A percentile compares a stretch with the other conserved stretches of the same genome.
Evolutionary conservation across 2,888 invertebrate genomes (phyloP).

Genomic region (Tortricodes alternella): DNA sequence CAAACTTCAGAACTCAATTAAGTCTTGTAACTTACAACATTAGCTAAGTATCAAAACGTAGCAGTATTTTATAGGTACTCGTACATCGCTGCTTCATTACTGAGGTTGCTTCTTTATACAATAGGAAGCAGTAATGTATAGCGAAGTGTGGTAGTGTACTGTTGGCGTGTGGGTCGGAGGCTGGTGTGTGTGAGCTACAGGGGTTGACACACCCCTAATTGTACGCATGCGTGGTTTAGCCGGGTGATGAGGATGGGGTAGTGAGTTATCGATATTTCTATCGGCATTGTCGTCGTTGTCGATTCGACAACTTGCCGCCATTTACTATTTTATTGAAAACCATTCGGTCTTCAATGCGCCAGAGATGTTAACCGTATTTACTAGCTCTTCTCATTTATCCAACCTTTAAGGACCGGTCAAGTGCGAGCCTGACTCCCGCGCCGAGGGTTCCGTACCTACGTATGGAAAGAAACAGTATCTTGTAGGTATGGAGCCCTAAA

Average conservation of each 20-base stretch:
- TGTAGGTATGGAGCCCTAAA: too few relatives aligned
- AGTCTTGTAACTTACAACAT: conserved; percentile 2
- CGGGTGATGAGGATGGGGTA: conserved; percentile 13
- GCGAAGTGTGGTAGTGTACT: background rate
- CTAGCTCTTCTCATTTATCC: too few relatives aligned
- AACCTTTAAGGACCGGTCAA: too few relatives aligned
- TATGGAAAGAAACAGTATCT: too few relatives aligned
- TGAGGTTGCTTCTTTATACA: background rate
- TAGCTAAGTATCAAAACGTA: conserved; percentile 7
- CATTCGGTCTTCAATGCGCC: too few relatives aligned
- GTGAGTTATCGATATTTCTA: conserved; percentile 1
- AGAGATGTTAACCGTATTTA: too few relatives aligned
- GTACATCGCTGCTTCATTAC: conserved; percentile 1
- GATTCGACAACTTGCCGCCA: background rate
- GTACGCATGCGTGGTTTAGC: conserved; percentile 29
- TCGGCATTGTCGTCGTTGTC: background rate
- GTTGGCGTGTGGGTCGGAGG: background rate
- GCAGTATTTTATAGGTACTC: background rate
- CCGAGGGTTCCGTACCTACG: too few relatives aligned
- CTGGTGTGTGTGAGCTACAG: background rate
- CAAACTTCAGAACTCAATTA: conserved; percentile 24
- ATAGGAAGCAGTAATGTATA: background rate
- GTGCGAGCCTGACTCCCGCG: too few relatives aligned
- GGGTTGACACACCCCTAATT: background rate
- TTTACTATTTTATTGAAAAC: too few relatives aligned